Conservation (phyloP, 1,140 invertebrate genomes). For the Protaetia brevitarsis region DNA sequence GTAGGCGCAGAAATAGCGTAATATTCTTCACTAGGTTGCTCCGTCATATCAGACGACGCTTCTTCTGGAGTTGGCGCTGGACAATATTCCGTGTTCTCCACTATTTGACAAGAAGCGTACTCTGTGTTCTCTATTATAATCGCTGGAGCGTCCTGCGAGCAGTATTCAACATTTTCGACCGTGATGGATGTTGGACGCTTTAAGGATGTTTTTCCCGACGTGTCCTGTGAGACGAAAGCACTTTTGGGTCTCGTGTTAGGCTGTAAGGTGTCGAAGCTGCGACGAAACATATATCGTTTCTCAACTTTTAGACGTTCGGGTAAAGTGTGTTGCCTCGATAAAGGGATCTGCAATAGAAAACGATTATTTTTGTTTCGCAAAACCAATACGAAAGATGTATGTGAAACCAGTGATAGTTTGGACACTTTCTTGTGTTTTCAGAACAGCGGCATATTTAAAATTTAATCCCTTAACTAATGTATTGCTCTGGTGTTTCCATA, state of each 20-base stretch:
- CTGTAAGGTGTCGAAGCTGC: background rate
- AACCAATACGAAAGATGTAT: background rate
- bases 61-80: background rate
- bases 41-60: background rate
- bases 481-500: too few species aligned
- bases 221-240: background rate
- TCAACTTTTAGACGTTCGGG: background rate
- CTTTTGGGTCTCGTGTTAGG: background rate
- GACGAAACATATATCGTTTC: background rate
- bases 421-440: too few species aligned
- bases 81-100: too few species aligned
- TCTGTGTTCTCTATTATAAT: too few species aligned
- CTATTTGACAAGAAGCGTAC: too few species aligned
- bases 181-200: background rate
- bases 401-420: too few species aligned
- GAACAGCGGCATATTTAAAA: too few species aligned
- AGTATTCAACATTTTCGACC: background rate
- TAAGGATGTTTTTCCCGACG: background rate
- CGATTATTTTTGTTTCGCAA: background rate
- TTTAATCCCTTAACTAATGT: too few species aligned
- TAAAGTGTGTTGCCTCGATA: conserved; percentile 5
- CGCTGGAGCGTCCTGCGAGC: too few species aligned
- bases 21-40: background rate
- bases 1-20: background rate
- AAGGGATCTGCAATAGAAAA: background rate